Percentiles rank a stretch among this genome's conserved stretches.
Conservation (phyloP, 1,140 invertebrate species). For the Polypedilum pembai region DNA sequence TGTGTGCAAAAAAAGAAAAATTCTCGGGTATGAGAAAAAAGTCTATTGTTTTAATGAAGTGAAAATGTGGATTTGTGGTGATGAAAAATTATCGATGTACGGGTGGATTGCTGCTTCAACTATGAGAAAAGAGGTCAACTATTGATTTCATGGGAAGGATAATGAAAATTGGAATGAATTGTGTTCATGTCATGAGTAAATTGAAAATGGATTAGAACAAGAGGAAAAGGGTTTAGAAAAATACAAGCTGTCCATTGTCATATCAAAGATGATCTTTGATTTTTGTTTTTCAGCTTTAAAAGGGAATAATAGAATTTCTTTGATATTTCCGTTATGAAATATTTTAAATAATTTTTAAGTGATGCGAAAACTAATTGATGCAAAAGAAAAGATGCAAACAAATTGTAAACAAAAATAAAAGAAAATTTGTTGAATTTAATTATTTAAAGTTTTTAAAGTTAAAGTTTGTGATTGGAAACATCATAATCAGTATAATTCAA, state of each 20-base stretch:
- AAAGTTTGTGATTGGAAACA: no score
- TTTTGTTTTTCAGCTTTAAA: no score
- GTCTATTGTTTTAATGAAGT: slow-evolving; percentile 27
- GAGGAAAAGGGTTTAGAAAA: background rate
- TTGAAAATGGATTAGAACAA: background rate
- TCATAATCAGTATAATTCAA: no score
- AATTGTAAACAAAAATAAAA: no score
- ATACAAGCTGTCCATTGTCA: background rate
- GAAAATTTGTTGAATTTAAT: no score
- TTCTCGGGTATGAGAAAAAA: background rate
- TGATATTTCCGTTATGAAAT: no score
- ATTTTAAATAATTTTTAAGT: no score
- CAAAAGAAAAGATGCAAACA: no score
- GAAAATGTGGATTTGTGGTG: slow-evolving; percentile 25
- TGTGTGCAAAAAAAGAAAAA: background rate
- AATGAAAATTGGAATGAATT: background rate
- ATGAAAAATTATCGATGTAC: slow-evolving; percentile 16
- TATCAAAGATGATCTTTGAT: slow-evolving; percentile 7
- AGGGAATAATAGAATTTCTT: no score
- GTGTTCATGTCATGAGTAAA: slow-evolving; percentile 11
- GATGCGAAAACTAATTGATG: no score
- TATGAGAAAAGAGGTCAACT: background rate
- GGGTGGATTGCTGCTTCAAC: background rate
- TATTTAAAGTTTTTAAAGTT: no score
- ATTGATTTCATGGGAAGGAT: background rate